Conservation (phyloP, 2,888 invertebrate species). For the Amiota mariae region DNA sequence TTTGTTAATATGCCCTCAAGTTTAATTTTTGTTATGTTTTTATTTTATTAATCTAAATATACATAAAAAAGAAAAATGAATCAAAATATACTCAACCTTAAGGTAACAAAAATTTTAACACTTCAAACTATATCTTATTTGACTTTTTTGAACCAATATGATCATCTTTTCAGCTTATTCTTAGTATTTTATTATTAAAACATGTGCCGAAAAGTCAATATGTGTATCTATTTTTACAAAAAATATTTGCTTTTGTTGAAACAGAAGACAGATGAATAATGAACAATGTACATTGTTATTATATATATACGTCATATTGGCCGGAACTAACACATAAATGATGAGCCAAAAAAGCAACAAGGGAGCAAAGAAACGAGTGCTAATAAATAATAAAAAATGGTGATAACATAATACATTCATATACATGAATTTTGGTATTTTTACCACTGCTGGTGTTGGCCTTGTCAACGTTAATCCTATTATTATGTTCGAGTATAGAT, state of each 20-base stretch:
- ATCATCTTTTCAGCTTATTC: slow-evolving; percentile 6
- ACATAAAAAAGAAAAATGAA: not conserved
- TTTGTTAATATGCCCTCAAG: not conserved
- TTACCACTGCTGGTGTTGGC: not conserved
- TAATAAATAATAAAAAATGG: slow-evolving; percentile 25
- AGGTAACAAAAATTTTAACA: no score
- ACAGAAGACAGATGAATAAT: not conserved
- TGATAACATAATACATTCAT: not conserved
- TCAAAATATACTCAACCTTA: not conserved
- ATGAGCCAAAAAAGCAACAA: not conserved
- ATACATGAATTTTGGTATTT: not conserved
- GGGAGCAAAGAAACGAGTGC: not conserved
- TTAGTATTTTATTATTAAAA: not conserved
- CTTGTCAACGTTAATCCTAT: no score
- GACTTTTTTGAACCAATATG: not conserved
- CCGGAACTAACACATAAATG: not conserved
- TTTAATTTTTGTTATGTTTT: not conserved
- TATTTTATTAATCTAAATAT: not conserved
- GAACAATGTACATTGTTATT: not conserved
- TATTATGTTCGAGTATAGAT: no score
- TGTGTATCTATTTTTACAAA: not conserved
- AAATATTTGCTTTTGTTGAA: not conserved
- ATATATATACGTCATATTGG: not conserved
- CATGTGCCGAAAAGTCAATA: not conserved
- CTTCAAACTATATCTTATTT: no score